A percentile compares a stretch with the other conserved stretches of the same genome.
Evolutionary conservation across 2,113 vertebrate species (phyloP).

Genomic region (Lates calcarifer): DNA sequence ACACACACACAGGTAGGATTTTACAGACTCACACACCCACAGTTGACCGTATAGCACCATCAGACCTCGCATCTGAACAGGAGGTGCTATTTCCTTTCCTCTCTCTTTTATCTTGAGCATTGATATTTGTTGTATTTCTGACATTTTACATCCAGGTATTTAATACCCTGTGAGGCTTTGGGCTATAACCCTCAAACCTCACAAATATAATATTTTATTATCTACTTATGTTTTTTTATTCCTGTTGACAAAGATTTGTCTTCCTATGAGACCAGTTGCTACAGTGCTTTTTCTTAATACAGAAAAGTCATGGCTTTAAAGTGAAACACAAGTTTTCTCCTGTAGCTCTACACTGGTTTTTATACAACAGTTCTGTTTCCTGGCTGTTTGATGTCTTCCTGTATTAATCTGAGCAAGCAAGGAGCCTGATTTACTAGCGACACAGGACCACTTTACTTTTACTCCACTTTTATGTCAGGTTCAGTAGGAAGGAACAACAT

Average conservation of each 20-base stretch:
- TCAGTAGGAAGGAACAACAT: conserved; percentile 49
- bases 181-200: background rate
- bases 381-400: conserved; percentile 60
- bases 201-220: conserved; percentile 19
- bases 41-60: conserved; percentile 19
- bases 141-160: conserved; percentile 17
- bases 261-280: conserved; percentile 10
- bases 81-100: conserved; percentile 28
- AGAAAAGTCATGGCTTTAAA: background rate
- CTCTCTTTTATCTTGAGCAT: conserved; percentile 50
- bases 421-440: conserved; percentile 68
- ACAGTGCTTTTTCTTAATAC: background rate
- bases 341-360: conserved; percentile 10
- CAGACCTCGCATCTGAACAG: conserved; percentile 34
- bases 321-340: conserved; percentile 14
- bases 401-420: conserved; percentile 48
- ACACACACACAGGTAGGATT: conserved; percentile 36
- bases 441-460: conserved; percentile 62
- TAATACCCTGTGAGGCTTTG: background rate
- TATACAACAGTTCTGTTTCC: conserved; percentile 47
- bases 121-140: conserved; percentile 46
- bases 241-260: background rate
- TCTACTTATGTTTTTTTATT: conserved; percentile 1
- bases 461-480: conserved; percentile 51
- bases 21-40: conserved; percentile 9